Evolutionary conservation across 2,888 invertebrate species (phyloP).

Genomic region (Caenorhabditis sp.): DNA sequence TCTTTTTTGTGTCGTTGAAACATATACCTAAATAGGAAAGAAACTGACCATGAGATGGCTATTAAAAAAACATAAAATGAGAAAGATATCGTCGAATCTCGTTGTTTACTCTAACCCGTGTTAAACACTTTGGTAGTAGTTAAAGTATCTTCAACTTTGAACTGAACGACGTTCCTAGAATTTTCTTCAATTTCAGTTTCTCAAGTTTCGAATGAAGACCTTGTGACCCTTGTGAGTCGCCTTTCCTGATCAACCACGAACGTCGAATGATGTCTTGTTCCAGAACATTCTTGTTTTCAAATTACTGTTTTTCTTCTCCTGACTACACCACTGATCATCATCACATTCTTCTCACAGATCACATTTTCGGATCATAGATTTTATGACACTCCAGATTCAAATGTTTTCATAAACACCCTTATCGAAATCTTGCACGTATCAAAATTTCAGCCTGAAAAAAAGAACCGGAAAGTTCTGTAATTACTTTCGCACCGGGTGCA

Average conservation of each 20-base stretch:
- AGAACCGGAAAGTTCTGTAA: conserved; percentile 19
- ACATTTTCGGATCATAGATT: conserved; percentile 5
- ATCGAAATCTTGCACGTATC: neutral
- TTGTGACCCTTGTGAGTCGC: no score
- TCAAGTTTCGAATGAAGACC: neutral
- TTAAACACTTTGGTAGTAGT: neutral
- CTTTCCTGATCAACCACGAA: no score
- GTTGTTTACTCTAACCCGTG: neutral
- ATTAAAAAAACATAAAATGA: conserved; percentile 12
- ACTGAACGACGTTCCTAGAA: no score
- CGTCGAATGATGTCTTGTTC: neutral
- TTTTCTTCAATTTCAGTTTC: neutral
- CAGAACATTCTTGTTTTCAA: neutral
- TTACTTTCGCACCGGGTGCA: conserved; percentile 8
- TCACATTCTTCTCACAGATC: neutral
- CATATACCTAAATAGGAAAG: neutral
- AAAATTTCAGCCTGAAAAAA: neutral
- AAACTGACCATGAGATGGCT: conserved; percentile 8
- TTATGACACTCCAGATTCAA: neutral
- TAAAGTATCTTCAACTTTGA: no score
- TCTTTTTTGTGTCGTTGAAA: conserved; percentile 10
- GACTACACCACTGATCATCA: neutral
- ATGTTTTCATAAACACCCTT: conserved; percentile 13
- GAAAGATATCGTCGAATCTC: neutral
- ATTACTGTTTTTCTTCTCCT: neutral